These are phyloP conservation scores for Phyllotreta striolata DNA, from an alignment of 2,888 invertebrate species.

Conservation along the genomic window DNA sequence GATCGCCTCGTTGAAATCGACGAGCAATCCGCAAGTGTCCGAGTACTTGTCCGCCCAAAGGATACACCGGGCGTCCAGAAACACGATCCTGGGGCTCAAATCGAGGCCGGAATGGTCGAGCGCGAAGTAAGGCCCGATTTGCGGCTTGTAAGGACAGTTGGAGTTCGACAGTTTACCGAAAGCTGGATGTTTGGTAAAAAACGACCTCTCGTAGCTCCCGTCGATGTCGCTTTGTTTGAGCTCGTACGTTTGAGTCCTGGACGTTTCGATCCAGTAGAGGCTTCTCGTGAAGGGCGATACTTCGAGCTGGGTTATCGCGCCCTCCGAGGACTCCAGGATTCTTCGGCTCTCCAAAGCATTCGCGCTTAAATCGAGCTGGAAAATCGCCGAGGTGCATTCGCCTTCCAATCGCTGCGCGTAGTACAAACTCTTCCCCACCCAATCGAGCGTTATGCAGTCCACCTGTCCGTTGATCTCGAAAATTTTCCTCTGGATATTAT, in stretches of 20 bases:
- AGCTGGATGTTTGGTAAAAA: conserved; percentile 61
- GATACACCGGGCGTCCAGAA: conserved; percentile 71
- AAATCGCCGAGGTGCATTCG: conserved; percentile 65
- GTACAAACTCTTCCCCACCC: conserved; percentile 85
- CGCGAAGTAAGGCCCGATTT: conserved; percentile 71
- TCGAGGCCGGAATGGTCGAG: conserved; percentile 70
- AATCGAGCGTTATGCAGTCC: conserved; percentile 80
- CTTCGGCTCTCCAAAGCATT: conserved; percentile 64
- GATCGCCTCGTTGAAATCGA: conserved; percentile 51
- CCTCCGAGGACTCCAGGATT: conserved; percentile 65
- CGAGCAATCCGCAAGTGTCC: conserved; percentile 70
- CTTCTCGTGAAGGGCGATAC: conserved; percentile 78
- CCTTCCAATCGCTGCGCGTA: conserved; percentile 71
- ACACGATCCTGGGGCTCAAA: conserved; percentile 67
- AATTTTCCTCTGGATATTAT: conserved; percentile 67
- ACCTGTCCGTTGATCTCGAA: conserved; percentile 67
- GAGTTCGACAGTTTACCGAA: conserved; percentile 67
- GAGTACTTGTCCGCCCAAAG: conserved; percentile 72
- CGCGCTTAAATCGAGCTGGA: conserved; percentile 72
- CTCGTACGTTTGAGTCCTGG: conserved; percentile 66
- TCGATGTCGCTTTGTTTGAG: conserved; percentile 71
- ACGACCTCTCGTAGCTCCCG: conserved; percentile 66
- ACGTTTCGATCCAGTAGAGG: conserved; percentile 79
- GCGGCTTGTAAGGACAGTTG: conserved; percentile 71
- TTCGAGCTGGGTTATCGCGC: conserved; percentile 72